phyloP scores from a whole-genome alignment of 2,113 vertebrate species.

The Xenopus laevis region DNA sequence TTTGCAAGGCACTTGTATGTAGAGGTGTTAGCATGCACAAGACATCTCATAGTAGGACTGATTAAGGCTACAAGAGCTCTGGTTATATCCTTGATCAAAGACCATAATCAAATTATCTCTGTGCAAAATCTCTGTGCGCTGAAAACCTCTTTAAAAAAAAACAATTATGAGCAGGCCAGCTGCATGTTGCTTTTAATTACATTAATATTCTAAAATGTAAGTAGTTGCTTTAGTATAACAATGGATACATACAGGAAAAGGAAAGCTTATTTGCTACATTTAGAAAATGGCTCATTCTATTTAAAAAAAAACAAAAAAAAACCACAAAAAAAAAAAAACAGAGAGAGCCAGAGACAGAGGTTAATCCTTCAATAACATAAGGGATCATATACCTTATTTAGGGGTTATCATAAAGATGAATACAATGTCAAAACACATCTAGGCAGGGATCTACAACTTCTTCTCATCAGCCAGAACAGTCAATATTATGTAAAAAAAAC shows the following conservation, averaged over 20 bases:
- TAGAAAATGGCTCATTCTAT: background rate
- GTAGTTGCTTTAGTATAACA: background rate
- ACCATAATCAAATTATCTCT: background rate
- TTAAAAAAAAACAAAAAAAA: background rate
- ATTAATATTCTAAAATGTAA: background rate
- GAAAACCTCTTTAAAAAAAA: background rate
- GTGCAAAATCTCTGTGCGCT: constrained; percentile 21
- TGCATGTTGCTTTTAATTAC: constrained; percentile 10
- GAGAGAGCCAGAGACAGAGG: background rate
- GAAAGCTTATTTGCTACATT: constrained; percentile 17
- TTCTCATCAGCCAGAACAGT: too few relatives aligned
- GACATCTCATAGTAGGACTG: background rate
- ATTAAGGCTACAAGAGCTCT: background rate
- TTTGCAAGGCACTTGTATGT: too few relatives aligned
- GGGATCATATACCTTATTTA: background rate
- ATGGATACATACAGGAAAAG: background rate
- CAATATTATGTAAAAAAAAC: too few relatives aligned
- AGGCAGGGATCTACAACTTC: background rate
- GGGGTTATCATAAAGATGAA: background rate
- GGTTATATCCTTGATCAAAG: background rate
- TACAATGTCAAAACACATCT: background rate
- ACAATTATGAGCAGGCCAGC: constrained; percentile 31
- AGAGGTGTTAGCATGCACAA: constrained; percentile 1
- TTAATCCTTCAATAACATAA: background rate
- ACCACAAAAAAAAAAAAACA: too few relatives aligned